Conservation (phyloP, 2,113 vertebrate genomes). For the Alectura lathami region DNA sequence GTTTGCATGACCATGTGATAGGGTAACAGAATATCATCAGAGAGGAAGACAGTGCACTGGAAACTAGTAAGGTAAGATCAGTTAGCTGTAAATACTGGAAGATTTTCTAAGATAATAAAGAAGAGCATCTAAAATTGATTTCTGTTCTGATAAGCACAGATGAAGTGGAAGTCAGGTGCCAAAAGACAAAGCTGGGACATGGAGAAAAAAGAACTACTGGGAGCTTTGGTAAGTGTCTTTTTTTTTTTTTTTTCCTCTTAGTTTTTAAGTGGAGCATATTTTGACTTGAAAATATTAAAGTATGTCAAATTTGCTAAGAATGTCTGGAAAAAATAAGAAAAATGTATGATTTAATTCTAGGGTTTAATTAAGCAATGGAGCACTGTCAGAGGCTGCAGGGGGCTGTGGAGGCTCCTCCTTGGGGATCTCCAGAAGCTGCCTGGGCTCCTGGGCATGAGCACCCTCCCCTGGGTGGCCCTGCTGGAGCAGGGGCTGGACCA, state of each 20-base stretch:
- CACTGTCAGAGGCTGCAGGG: not conserved
- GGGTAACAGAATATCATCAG: not conserved
- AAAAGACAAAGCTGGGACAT: not conserved
- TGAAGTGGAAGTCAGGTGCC: not conserved
- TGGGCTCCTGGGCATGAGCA: not conserved
- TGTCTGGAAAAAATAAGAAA: not conserved
- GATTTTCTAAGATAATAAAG: not conserved
- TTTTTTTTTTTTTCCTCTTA: not conserved
- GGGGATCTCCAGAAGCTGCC: not conserved
- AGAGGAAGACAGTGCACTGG: not conserved
- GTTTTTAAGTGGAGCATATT: not conserved
- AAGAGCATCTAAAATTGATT: not conserved
- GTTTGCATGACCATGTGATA: not conserved
- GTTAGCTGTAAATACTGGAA: not conserved
- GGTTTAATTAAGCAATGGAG: not conserved
- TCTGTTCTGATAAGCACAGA: constrained; percentile 13
- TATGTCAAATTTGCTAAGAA: not conserved
- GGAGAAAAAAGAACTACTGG: not conserved
- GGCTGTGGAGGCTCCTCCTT: not conserved
- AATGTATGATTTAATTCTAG: not conserved
- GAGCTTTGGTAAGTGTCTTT: not conserved
- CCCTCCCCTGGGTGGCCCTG: not conserved
- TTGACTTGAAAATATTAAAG: not conserved
- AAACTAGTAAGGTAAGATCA: not conserved
- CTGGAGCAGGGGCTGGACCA: not conserved